phyloP scores from a whole-genome alignment of 2,113 vertebrate genomes.

The Stegostoma tigrinum region DNA sequence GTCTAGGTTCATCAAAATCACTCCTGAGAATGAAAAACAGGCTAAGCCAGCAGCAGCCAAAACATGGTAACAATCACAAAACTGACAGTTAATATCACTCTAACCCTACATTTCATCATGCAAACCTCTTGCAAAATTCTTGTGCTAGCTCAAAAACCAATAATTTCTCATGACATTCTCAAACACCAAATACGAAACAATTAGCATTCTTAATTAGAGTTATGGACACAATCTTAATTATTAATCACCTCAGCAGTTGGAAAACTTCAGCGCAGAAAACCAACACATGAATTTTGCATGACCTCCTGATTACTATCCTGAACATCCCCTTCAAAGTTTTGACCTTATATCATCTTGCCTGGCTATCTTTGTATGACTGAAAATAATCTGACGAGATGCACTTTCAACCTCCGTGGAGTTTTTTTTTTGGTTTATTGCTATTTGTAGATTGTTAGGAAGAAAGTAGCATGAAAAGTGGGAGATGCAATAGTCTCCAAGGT shows the following conservation, averaged over 20 bases:
- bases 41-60: neutral
- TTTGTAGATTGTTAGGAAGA: neutral
- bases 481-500: no score
- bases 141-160: neutral
- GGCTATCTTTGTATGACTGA: neutral
- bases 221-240: neutral
- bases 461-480: no score
- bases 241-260: neutral
- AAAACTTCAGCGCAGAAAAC: neutral
- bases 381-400: neutral
- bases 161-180: neutral
- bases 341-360: neutral
- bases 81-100: neutral
- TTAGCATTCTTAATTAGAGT: neutral
- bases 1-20: neutral
- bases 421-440: neutral
- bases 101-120: neutral
- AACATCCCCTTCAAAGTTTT: neutral
- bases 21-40: neutral
- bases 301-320: neutral
- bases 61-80: neutral
- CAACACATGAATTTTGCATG: neutral
- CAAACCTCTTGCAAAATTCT: neutral
- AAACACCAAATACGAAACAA: neutral
- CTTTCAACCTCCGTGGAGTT: neutral